Evolutionary conservation across 2,888 invertebrate species (phyloP), one percentile per base, ranked within the genome.

Genomic region (Mamestra brassicae): DNA sequence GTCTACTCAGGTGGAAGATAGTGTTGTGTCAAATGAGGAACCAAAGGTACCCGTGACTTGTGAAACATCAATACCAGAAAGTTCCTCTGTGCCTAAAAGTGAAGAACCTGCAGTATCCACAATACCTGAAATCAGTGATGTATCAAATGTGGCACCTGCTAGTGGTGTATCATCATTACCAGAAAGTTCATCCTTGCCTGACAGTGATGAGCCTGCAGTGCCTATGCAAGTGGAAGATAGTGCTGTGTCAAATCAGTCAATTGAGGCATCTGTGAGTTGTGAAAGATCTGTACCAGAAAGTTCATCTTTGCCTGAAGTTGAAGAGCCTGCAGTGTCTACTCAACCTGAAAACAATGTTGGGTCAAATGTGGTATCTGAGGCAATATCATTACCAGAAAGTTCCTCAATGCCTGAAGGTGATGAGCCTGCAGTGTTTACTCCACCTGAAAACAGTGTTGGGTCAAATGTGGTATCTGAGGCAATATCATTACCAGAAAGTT

Each of bases 81-180:
- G 62, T 45, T 55, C 50, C 10, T 78, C 26, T 62, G 17, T 57
- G 17, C 17, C 55, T 17, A 26, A 71, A 17, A 45, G 13, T 63
- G 45, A 72, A n/a, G 38, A 45, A 15, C 62, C 38, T 47, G n/a
- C 45, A 13, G 76, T 60, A n/a, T 73, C 73, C 6, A 34, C 72
- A 54, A 58, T 47, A 73, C 58, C 34, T 34, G 63, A 63, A 54
- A 63, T 63, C n/a, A 76, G 80, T 79, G 63, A 63, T 64, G 11
- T 60, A 10, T 80, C 63, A 47, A 64, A 80, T 60, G n/a, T 63
- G 52, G n/a, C 38, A 79, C 58, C 80, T 78, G 87, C 82, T 77
- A 88, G 84, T 75, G 83, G 78, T 88, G 86, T 88, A 80, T 83
- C 88, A 69, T 78, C 82, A 83, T 80, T 85, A 78, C 90, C 91